phyloP scores from a whole-genome alignment of 2,888 invertebrate species.

The Patella depressa region DNA sequence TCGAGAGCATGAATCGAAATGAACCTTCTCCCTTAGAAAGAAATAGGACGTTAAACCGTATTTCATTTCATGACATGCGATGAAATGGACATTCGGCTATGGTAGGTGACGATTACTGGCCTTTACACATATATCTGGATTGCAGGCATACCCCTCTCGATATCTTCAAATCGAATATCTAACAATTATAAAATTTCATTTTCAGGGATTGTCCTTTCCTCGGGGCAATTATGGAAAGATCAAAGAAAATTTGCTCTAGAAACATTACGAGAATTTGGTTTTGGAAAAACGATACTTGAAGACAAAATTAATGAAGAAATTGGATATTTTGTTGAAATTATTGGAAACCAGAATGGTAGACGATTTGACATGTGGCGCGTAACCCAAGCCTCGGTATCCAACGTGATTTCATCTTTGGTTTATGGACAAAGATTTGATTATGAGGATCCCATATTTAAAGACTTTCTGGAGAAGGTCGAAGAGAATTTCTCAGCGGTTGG shows the following conservation, averaged over 20 bases:
- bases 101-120: too few relatives aligned
- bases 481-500: conserved; percentile 16
- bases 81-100: too few relatives aligned
- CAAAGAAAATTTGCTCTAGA: conserved; percentile 23
- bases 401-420: conserved; percentile 26
- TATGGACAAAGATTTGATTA: conserved; percentile 27
- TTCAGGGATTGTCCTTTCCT: conserved; percentile 16
- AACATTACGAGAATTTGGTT: conserved; percentile 23
- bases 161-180: too few relatives aligned
- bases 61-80: too few relatives aligned
- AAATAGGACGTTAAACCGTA: too few relatives aligned
- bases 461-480: conserved; percentile 16
- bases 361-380: conserved; percentile 17
- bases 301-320: conserved; percentile 26
- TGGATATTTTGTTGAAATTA: conserved; percentile 10
- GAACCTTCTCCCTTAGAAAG: too few relatives aligned
- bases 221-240: conserved; percentile 22
- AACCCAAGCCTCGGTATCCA: conserved; percentile 18
- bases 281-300: conserved; percentile 22
- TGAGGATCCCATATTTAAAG: conserved; percentile 18
- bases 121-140: too few relatives aligned
- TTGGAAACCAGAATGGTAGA: not conserved
- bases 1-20: too few relatives aligned
- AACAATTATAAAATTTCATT: not conserved
- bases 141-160: too few relatives aligned